Conservation (phyloP, 2,113 vertebrate species). For the Paradisaea rubra region DNA sequence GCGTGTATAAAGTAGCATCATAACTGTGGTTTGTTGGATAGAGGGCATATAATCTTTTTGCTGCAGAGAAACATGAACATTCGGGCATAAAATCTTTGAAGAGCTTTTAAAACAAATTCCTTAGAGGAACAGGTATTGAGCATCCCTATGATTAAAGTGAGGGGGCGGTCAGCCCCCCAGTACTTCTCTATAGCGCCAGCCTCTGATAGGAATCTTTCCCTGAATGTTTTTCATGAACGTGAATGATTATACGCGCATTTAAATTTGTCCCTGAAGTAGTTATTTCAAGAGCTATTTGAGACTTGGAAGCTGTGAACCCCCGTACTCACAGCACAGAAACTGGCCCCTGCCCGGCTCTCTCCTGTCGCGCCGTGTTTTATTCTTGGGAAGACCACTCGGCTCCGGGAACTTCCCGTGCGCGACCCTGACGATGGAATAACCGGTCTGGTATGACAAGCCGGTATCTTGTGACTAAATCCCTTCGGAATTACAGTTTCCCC, state of each 20-base stretch:
- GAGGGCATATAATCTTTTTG: background rate
- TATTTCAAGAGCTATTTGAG: background rate
- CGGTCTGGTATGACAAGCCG: accelerated
- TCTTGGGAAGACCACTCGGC: accelerated
- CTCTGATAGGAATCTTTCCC: background rate
- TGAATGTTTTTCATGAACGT: background rate
- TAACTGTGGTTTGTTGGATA: background rate
- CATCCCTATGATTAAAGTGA: background rate
- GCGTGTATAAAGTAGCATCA: accelerated
- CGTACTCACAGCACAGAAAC: background rate
- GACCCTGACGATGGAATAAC: accelerated
- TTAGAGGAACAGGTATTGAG: background rate
- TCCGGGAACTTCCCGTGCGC: too few relatives aligned
- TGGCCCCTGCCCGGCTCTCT: background rate
- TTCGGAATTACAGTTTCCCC: background rate
- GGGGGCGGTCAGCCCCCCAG: accelerated
- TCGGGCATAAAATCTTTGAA: background rate
- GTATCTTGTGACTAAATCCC: background rate
- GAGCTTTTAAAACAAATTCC: background rate
- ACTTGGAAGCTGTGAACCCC: accelerated
- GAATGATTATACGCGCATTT: background rate
- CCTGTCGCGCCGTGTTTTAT: accelerated
- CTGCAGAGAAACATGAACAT: background rate
- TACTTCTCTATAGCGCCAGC: background rate
- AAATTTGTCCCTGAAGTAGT: background rate